phyloP scores from a whole-genome alignment of 1,140 invertebrate genomes.

The Agrypnia vestita region DNA sequence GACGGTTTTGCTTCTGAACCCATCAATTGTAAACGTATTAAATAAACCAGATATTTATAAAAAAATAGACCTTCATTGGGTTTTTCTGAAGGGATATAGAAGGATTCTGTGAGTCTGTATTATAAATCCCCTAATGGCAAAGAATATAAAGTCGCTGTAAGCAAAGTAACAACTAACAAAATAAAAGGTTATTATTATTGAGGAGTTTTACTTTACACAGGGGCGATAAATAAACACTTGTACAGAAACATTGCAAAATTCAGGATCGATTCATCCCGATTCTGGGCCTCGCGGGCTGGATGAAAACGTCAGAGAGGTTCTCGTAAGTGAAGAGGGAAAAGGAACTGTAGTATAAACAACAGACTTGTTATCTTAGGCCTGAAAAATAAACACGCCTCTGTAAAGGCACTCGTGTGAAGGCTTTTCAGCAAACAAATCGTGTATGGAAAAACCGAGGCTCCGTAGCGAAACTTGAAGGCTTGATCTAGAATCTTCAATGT shows the following conservation, averaged over 20 bases:
- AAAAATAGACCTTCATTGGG: neutral
- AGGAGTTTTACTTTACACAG: too few relatives aligned
- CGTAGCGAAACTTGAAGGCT: neutral
- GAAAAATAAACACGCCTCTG: conserved; percentile 37
- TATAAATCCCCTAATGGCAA: too few relatives aligned
- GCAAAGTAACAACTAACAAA: too few relatives aligned
- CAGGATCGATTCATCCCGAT: neutral
- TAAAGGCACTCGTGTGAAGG: conserved; percentile 36
- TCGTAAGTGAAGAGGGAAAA: neutral
- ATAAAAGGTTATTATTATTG: too few relatives aligned
- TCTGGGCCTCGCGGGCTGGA: neutral
- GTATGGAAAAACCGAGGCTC: neutral
- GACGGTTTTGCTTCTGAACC: too few relatives aligned
- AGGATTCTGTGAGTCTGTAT: too few relatives aligned
- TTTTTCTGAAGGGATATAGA: neutral
- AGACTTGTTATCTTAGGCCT: conserved; percentile 28
- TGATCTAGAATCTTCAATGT: neutral
- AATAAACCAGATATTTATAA: too few relatives aligned
- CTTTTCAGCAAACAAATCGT: conserved; percentile 27
- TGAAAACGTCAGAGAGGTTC: conserved; percentile 15
- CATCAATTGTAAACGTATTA: too few relatives aligned
- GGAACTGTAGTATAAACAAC: conserved; percentile 34
- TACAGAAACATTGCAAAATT: neutral
- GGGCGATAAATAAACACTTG: conserved; percentile 12
- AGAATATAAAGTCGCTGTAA: too few relatives aligned